phyloP scores from a whole-genome alignment of 1,140 invertebrate genomes.

The Chionoecetes opilio region DNA sequence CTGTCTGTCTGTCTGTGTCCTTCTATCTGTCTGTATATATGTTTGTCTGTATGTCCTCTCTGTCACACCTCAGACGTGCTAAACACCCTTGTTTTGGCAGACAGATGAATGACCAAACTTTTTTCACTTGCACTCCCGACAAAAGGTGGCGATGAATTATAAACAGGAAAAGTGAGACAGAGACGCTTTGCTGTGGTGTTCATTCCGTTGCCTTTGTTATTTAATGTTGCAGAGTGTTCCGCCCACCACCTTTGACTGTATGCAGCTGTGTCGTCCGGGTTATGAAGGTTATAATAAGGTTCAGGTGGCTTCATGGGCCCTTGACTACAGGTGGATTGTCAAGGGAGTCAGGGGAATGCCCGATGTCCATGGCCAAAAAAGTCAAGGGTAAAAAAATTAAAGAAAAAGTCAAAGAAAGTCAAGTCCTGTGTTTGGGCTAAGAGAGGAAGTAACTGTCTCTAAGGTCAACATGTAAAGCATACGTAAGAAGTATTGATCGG shows the following conservation, averaged over 20 bases:
- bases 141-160: background rate
- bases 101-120: background rate
- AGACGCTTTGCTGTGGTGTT: background rate
- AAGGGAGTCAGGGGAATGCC: too few relatives aligned
- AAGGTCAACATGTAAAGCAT: too few relatives aligned
- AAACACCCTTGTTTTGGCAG: constrained; percentile 17
- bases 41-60: background rate
- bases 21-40: background rate
- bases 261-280: too few relatives aligned
- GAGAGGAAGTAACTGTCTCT: too few relatives aligned
- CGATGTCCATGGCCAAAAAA: too few relatives aligned
- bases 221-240: background rate
- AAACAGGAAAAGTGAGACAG: background rate
- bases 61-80: background rate
- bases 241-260: background rate
- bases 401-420: too few relatives aligned
- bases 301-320: too few relatives aligned
- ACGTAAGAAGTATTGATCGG: too few relatives aligned
- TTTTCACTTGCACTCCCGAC: background rate
- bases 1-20: background rate
- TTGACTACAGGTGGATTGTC: too few relatives aligned
- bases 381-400: too few relatives aligned
- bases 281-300: too few relatives aligned
- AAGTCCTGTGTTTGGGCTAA: too few relatives aligned
- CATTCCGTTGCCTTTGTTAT: background rate